These are phyloP conservation scores for Myocastor coypus DNA, from an alignment of 2,113 vertebrate species.

Conservation along the genomic window DNA sequence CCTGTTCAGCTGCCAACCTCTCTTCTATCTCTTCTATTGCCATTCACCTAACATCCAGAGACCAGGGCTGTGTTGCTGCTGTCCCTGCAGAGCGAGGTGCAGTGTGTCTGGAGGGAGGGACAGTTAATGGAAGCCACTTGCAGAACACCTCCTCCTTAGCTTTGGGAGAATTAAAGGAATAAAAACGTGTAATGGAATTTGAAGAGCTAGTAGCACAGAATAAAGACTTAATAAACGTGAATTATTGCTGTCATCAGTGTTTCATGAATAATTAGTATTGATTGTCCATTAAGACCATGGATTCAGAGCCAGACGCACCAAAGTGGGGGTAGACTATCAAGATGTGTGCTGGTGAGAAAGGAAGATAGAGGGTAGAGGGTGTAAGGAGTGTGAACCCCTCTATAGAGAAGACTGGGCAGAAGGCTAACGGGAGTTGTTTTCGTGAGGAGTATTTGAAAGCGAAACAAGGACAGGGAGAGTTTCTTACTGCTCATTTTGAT, in stretches of 20 bases:
- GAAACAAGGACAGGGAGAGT: not conserved
- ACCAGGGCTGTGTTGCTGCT: not conserved
- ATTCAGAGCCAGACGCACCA: not conserved
- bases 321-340: not conserved
- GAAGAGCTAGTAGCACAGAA: not conserved
- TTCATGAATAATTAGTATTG: slow-evolving; percentile 13
- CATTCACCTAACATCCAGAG: not conserved
- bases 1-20: not conserved
- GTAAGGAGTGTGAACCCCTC: not conserved
- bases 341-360: not conserved
- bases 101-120: not conserved
- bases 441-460: not conserved
- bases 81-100: not conserved
- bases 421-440: not conserved
- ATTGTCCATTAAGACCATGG: not conserved
- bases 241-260: not conserved
- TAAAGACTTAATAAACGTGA: not conserved
- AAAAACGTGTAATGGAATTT: not conserved
- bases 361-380: not conserved
- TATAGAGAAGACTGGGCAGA: not conserved
- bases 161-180: not conserved
- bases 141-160: not conserved
- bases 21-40: not conserved
- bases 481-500: slow-evolving; percentile 21
- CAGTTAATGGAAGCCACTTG: not conserved